phyloP scores from a whole-genome alignment of 2,113 vertebrate genomes.

The Protobothrops mucrosquamatus region DNA sequence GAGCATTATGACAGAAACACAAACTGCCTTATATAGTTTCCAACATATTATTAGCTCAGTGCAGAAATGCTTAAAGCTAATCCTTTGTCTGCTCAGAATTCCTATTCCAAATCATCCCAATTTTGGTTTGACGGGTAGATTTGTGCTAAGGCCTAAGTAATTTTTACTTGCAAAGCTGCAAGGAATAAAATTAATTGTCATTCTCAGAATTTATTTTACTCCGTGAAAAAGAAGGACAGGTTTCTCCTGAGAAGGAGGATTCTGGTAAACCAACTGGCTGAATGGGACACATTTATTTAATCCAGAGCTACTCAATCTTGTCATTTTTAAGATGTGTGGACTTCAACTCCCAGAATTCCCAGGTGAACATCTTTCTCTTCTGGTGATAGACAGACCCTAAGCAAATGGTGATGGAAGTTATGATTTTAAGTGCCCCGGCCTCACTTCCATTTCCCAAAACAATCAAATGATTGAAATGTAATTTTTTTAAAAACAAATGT shows the following conservation, averaged over 20 bases:
- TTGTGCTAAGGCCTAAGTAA: not conserved
- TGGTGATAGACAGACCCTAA: not conserved
- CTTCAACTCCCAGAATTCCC: not conserved
- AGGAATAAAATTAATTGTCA: not conserved
- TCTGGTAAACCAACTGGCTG: not conserved
- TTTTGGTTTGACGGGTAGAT: not conserved
- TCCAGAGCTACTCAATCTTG: not conserved
- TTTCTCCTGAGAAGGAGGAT: not conserved
- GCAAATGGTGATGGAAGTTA: not conserved
- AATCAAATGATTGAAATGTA: not conserved
- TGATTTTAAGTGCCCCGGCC: not conserved
- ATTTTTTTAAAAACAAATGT: no score
- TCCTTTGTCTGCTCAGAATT: not conserved
- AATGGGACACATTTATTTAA: not conserved
- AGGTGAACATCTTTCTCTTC: not conserved
- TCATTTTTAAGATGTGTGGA: not conserved
- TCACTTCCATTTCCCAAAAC: not conserved
- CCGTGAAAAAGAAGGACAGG: not conserved
- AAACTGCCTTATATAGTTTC: not conserved
- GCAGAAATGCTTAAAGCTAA: not conserved
- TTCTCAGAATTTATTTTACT: not conserved
- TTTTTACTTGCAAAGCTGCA: not conserved
- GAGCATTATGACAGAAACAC: not conserved
- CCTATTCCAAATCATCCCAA: not conserved
- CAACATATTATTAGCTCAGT: not conserved